Evolutionary conservation across 2,113 vertebrate genomes (phyloP).

Genomic region (Scomber scombrus): DNA sequence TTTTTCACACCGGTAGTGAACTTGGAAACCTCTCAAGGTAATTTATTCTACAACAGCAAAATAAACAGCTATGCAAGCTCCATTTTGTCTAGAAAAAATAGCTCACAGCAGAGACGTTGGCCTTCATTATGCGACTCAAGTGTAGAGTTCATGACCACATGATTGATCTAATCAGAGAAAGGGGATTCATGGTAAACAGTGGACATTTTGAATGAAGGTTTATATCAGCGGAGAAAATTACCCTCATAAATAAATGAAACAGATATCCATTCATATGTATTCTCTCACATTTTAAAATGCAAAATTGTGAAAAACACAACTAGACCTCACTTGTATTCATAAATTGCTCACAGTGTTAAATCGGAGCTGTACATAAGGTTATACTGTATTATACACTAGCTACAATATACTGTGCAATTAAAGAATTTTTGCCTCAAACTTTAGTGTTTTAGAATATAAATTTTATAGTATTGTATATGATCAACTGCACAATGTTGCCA

Average conservation of each 20-base stretch:
- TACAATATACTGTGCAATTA: background rate
- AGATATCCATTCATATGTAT: too few species aligned
- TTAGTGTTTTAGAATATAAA: background rate
- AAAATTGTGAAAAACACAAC: constrained; percentile 11
- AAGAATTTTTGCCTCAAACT: constrained; percentile 2
- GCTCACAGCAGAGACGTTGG: constrained; percentile 43
- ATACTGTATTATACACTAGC: background rate
- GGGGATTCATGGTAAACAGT: constrained; percentile 64
- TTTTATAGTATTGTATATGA: background rate
- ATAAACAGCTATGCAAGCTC: constrained; percentile 64
- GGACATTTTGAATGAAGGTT: constrained; percentile 53
- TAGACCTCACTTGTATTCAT: constrained; percentile 36
- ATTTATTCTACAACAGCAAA: constrained; percentile 80
- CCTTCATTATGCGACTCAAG: constrained; percentile 64
- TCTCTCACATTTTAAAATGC: constrained; percentile 46
- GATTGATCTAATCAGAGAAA: constrained; percentile 65
- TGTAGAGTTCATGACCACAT: constrained; percentile 70
- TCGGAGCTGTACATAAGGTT: background rate
- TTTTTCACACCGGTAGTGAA: constrained; percentile 63
- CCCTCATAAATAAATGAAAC: constrained; percentile 66
- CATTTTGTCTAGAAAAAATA: constrained; percentile 65
- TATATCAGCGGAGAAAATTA: constrained; percentile 56
- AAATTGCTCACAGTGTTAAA: constrained; percentile 8
- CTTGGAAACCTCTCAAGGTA: constrained; percentile 77
- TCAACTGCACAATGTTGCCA: background rate